phyloP scores from a whole-genome alignment of 2,113 vertebrate genomes.

The Silurus meridionalis region DNA sequence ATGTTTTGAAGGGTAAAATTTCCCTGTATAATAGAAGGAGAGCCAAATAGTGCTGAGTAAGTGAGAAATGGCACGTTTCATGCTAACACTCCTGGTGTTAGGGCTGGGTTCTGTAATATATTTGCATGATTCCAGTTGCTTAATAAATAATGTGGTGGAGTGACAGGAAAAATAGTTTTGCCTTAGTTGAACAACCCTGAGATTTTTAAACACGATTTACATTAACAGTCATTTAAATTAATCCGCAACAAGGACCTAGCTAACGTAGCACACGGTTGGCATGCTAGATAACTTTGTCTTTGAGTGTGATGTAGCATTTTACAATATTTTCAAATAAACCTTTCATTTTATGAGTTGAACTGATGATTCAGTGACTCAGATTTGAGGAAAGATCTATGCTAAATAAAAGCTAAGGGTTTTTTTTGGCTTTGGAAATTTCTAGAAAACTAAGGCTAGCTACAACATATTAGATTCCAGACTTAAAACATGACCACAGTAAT shows the following conservation, averaged over 20 bases:
- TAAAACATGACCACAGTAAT: background rate
- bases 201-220: background rate
- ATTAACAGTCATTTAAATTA: background rate
- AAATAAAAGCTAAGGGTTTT: background rate
- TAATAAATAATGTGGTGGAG: background rate
- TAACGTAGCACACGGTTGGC: background rate
- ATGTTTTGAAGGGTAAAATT: background rate
- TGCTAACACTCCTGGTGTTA: background rate
- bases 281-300: background rate
- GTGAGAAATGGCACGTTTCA: background rate
- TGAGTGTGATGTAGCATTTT: background rate
- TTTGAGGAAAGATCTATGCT: background rate
- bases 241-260: background rate
- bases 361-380: background rate
- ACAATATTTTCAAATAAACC: background rate
- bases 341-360: background rate
- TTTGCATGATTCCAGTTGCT: background rate
- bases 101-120: background rate
- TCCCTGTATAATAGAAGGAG: background rate
- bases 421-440: background rate
- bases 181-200: background rate
- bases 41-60: background rate
- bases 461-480: background rate
- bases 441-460: background rate
- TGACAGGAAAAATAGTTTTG: background rate